Evolutionary conservation across 2,888 invertebrate genomes (phyloP).

Genomic region (Furcula furcula): DNA sequence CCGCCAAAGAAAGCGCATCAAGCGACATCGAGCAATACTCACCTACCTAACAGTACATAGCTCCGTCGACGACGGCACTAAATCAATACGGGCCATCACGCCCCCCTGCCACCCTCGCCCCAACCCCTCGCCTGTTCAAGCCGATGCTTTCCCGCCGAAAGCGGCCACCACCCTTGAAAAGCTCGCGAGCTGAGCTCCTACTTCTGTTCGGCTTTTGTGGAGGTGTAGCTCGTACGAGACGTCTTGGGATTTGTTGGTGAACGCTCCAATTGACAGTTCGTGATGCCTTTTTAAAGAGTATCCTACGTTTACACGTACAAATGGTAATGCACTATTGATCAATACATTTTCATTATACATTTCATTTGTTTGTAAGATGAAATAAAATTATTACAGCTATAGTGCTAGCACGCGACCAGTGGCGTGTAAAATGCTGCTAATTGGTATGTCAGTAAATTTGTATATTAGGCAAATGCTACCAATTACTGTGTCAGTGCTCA

Average conservation of each 20-base stretch:
- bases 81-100: conserved; percentile 83
- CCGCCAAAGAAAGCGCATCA: conserved; percentile 76
- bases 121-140: conserved; percentile 50
- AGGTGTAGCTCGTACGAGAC: conserved; percentile 71
- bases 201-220: conserved; percentile 82
- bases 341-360: too few species aligned
- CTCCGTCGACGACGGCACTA: conserved; percentile 82
- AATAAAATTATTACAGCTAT: too few species aligned
- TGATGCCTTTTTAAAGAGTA: conserved; percentile 48
- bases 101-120: conserved; percentile 52
- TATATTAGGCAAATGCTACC: too few species aligned
- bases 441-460: too few species aligned
- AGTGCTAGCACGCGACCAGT: too few species aligned
- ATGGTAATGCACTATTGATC: too few species aligned
- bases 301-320: too few species aligned
- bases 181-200: conserved; percentile 81
- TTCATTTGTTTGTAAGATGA: too few species aligned
- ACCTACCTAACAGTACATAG: conserved; percentile 75
- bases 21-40: conserved; percentile 69
- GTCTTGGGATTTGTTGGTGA: conserved; percentile 75
- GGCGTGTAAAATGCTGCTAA: too few species aligned
- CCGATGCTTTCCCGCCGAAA: conserved; percentile 78
- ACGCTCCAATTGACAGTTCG: conserved; percentile 70
- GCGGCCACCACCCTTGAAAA: conserved; percentile 81
- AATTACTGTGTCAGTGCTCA: too few species aligned